phyloP scores from a whole-genome alignment of 2,888 invertebrate genomes.

The Ectobius pallidus region DNA sequence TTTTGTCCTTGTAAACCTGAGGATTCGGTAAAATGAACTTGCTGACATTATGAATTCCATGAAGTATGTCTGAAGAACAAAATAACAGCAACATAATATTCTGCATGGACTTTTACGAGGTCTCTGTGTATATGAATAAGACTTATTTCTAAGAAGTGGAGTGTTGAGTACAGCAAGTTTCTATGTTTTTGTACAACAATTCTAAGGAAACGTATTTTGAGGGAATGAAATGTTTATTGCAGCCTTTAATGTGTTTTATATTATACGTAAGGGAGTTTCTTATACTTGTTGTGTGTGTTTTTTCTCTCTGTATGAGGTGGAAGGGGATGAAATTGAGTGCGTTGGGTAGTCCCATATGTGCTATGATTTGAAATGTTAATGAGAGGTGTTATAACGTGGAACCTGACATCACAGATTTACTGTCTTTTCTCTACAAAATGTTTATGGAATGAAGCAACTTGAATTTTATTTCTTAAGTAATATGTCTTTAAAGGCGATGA shows the following conservation, averaged over 20 bases:
- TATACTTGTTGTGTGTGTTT: neutral
- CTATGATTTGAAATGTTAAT: neutral
- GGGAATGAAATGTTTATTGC: constrained; percentile 23
- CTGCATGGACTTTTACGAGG: too few species aligned
- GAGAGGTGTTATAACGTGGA: neutral
- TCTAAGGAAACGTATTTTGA: too few species aligned
- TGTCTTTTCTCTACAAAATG: too few species aligned
- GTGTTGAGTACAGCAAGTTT: neutral
- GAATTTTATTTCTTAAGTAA: too few species aligned
- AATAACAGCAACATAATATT: neutral
- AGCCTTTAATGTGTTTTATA: constrained; percentile 19
- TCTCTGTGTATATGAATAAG: neutral
- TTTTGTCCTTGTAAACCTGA: too few species aligned
- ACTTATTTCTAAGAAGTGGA: neutral
- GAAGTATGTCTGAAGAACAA: neutral
- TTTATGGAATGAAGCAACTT: too few species aligned
- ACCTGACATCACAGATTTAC: neutral
- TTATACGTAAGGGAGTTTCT: neutral
- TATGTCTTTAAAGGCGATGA: too few species aligned
- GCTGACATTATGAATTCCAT: neutral
- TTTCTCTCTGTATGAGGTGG: too few species aligned
- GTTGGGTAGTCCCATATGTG: neutral
- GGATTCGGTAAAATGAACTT: neutral
- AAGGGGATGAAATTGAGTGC: neutral
- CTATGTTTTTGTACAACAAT: too few species aligned